phyloP scores from a whole-genome alignment of 2,113 vertebrate species.

The Sporophila hypoxantha region DNA sequence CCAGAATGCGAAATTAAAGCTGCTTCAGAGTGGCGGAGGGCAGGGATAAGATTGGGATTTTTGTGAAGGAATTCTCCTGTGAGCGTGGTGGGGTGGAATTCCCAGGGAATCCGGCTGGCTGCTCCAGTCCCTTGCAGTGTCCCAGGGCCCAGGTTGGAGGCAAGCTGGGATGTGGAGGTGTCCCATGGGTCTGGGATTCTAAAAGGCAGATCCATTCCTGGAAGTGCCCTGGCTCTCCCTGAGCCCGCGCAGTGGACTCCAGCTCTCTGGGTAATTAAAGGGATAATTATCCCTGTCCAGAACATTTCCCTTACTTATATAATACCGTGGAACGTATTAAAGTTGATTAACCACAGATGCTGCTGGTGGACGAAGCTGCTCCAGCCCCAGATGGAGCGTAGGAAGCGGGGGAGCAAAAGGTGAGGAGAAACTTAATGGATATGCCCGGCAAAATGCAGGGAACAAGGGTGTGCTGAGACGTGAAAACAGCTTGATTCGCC shows the following conservation, averaged over 20 bases:
- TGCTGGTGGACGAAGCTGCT: conserved; percentile 3
- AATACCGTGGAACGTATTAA: conserved; percentile 44
- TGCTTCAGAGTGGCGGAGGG: background rate
- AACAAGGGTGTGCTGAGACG: background rate
- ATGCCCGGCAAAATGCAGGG: background rate
- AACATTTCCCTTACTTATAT: conserved; percentile 42
- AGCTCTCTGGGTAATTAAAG: conserved; percentile 49
- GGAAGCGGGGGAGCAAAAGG: background rate
- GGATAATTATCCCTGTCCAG: conserved; percentile 61
- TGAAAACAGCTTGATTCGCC: no score
- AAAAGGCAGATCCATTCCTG: background rate
- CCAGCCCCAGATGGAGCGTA: conserved; percentile 41
- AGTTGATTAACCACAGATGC: conserved; percentile 68
- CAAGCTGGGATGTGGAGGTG: background rate
- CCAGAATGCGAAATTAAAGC: background rate
- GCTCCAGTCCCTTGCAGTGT: background rate
- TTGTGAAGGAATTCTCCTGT: background rate
- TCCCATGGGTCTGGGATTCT: background rate
- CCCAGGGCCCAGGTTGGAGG: no score
- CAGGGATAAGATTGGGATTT: background rate
- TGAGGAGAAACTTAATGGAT: background rate
- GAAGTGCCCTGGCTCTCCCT: background rate
- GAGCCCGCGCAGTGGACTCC: background rate
- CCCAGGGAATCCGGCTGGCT: background rate
- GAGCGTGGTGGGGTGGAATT: background rate